Evolutionary conservation across 2,888 invertebrate genomes (phyloP), one percentile per base, ranked within the genome.

Genomic region (Lymantria monacha): DNA sequence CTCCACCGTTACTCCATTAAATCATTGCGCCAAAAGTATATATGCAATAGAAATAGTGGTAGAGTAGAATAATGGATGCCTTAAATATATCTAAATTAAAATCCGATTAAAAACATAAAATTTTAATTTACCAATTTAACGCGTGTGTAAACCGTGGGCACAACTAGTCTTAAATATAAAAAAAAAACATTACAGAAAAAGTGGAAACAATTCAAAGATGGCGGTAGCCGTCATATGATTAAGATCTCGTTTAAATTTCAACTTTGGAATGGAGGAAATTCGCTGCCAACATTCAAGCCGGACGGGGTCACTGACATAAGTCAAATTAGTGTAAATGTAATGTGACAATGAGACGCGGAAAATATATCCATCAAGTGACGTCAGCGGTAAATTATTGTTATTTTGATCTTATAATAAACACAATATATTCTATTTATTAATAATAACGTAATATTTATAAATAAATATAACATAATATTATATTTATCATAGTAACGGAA

Each of bases 291-390:
- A 31, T 12, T 30, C 47, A 42, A 44, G 13, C 22, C 45, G 46
- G 44, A 42, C 46, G 31, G 51, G 66, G 61, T 59, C 61, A 61
- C n/a, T 59, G 61, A 59, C 63, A 55, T 57, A 55, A 61, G 49
- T 56, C 52, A 56, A 52, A 51, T 58, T 43, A 54, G 49, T 61
- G 38, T 46, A 55, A 22, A 22, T 22, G 22, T 22, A 22, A 22
- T 3, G 44, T 51, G 43, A 49, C 52, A 59, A 56, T 54, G 50
- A 44, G 11, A 41, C 15, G 43, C 48, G 15, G 49, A 51, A 52
- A 49, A 48, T 41, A 33, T 49, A 53, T 41, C 57, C 57, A 60
- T 57, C 49, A 22, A 43, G 36, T 42, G 55, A 66, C 55, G 51
- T 51, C 53, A 41, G 10, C 10, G 36, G 22, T 44, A 43, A 53